Conservation (phyloP, 2,888 invertebrate genomes). For the Tachina grossa region DNA sequence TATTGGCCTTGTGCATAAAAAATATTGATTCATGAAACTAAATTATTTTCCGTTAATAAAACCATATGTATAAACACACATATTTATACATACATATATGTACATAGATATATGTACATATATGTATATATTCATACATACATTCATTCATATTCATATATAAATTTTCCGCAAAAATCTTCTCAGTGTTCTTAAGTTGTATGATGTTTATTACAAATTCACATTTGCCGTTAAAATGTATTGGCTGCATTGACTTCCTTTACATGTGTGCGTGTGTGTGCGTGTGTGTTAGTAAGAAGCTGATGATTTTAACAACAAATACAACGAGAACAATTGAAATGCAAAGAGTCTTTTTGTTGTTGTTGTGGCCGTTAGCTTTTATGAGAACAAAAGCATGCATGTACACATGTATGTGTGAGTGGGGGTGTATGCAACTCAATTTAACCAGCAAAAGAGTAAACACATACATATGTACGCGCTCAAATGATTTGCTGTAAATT, state of each 20-base stretch:
- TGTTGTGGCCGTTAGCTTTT: slow-evolving; percentile 13
- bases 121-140: background rate
- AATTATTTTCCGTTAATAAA: too few relatives aligned
- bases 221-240: slow-evolving; percentile 14
- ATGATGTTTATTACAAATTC: background rate
- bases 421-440: background rate
- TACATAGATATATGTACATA: background rate
- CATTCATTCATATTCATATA: background rate
- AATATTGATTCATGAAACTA: too few relatives aligned
- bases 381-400: background rate
- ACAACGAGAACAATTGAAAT: slow-evolving; percentile 3
- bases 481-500: too few relatives aligned
- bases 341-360: slow-evolving; percentile 14
- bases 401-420: background rate
- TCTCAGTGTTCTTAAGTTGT: background rate
- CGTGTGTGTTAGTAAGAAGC: background rate
- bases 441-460: background rate
- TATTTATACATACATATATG: background rate
- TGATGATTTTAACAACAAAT: background rate
- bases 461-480: too few relatives aligned
- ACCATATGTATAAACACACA: too few relatives aligned
- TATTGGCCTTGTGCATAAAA: too few relatives aligned
- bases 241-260: slow-evolving; percentile 7
- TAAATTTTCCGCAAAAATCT: background rate
- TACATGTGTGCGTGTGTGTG: background rate